Evolutionary conservation across 2,888 invertebrate species (phyloP).

Genomic region (Parnassius orleans): DNA sequence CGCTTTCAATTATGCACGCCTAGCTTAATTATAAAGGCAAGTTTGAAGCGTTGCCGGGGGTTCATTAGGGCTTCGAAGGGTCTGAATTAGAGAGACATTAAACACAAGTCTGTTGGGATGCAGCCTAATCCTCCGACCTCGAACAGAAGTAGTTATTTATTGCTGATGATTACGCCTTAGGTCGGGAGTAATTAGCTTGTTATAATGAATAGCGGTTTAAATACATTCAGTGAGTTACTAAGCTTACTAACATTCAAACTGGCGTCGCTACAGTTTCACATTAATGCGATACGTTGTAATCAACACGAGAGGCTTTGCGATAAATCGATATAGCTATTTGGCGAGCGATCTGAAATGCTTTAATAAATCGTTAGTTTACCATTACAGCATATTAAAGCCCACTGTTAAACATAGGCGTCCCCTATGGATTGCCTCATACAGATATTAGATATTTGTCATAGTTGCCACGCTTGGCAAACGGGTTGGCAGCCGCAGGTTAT

Average conservation of each 20-base stretch:
- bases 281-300: not conserved
- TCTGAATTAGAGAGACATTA: slow-evolving; percentile 40
- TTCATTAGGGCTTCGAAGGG: slow-evolving; percentile 33
- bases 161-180: slow-evolving; percentile 27
- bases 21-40: slow-evolving; percentile 47
- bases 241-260: slow-evolving; percentile 3
- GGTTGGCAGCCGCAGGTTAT: no score
- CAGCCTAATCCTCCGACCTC: slow-evolving; percentile 27
- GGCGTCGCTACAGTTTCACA: not conserved
- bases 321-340: not conserved
- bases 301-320: slow-evolving; percentile 2
- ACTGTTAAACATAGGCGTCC: no score
- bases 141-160: slow-evolving; percentile 25
- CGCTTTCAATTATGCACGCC: slow-evolving; percentile 55
- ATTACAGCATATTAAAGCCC: no score
- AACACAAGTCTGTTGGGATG: slow-evolving; percentile 44
- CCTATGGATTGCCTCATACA: no score
- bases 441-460: no score
- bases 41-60: slow-evolving; percentile 38
- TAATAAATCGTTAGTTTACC: not conserved
- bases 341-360: not conserved
- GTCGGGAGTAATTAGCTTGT: slow-evolving; percentile 18
- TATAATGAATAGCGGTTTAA: slow-evolving; percentile 14
- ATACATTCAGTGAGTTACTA: slow-evolving; percentile 10
- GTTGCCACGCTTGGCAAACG: no score